phyloP scores from a whole-genome alignment of 1,140 invertebrate genomes.

The Lysiphlebus fabarum region DNA sequence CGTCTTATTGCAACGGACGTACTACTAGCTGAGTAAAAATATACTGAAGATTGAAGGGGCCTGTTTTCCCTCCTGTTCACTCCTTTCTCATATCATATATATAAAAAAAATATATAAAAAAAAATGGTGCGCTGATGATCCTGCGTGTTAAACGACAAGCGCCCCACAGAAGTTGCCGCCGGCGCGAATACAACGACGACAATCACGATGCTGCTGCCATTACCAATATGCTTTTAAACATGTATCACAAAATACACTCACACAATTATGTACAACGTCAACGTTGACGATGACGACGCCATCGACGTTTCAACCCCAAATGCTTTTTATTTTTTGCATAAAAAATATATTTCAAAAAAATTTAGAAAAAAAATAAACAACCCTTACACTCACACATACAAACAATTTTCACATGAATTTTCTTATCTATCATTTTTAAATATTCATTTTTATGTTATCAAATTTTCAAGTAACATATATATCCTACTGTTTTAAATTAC shows the following conservation, averaged over 20 bases:
- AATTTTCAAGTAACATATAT: no score
- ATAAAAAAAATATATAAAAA: no score
- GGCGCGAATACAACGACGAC: slow-evolving; percentile 17
- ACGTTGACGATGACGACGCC: slow-evolving; percentile 24
- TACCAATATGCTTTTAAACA: not conserved
- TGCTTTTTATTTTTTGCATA: not conserved
- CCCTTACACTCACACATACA: no score
- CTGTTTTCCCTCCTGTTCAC: slow-evolving; percentile 33
- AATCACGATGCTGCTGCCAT: slow-evolving; percentile 6
- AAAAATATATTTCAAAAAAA: not conserved
- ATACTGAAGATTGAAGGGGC: slow-evolving; percentile 20
- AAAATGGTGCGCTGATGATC: slow-evolving; percentile 31
- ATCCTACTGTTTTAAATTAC: no score
- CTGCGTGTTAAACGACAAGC: slow-evolving; percentile 42
- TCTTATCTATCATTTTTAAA: no score
- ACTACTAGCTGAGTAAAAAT: slow-evolving; percentile 12
- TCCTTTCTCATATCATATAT: slow-evolving; percentile 13
- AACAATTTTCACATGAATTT: no score
- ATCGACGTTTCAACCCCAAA: slow-evolving; percentile 32
- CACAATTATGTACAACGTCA: not conserved
- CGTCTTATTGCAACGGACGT: no score
- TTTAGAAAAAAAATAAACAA: not conserved
- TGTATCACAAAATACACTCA: not conserved
- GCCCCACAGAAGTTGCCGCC: slow-evolving; percentile 31
- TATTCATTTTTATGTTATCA: no score